Evolutionary conservation across 2,888 invertebrate species (phyloP), one percentile per base, ranked within the genome.

Genomic region (Tanypteryx hageni): DNA sequence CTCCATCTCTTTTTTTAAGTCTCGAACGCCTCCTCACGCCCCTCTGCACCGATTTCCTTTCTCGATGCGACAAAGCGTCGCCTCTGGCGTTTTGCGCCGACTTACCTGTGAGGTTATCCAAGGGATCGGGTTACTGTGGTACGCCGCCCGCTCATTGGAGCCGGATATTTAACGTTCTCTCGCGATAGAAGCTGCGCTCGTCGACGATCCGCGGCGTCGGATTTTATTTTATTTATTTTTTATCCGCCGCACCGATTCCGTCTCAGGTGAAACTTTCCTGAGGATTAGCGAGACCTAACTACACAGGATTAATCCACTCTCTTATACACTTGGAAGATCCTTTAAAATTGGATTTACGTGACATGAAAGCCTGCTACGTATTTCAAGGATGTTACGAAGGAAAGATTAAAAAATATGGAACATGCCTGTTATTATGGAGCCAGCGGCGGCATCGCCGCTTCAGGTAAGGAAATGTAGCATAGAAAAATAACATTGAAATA

Each of bases 111-210:
- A 27, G 76, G 76, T 76, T 76, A 76, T 76, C 22, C 76, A 76
- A 76, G 22, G 76, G 76, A 76, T 76, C 22, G 76, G 22, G 27
- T 76, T 76, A 76, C 76, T 76, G 76, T 76, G 76, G 76, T 76
- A 76, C 76, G 76, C 76, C 76, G 22, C 76, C 76, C 22, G 76
- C 76, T 22, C 27, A 76, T 76, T 76, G 76, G 76, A 22, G 76
- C 76, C 27, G 76, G 76, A 76, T 76, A 76, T 76, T 76, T 76
- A 27, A 76, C 76, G 76, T 22, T 68, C 68, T n/a, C n/a, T n/a
- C n/a, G 9, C 68, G 22, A 27, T 76, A 18, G 68, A 68, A 22
- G 68, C 22, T 68, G 22, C 64, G 64, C 5, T 64, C 64, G 16
- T 7, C 64, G n/a, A 16, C 64, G 44, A 44, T 44, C 44, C 44